These are phyloP conservation scores for Mormyrus iriodes DNA, from an alignment of 2,113 vertebrate genomes.

Conservation along the genomic window DNA sequence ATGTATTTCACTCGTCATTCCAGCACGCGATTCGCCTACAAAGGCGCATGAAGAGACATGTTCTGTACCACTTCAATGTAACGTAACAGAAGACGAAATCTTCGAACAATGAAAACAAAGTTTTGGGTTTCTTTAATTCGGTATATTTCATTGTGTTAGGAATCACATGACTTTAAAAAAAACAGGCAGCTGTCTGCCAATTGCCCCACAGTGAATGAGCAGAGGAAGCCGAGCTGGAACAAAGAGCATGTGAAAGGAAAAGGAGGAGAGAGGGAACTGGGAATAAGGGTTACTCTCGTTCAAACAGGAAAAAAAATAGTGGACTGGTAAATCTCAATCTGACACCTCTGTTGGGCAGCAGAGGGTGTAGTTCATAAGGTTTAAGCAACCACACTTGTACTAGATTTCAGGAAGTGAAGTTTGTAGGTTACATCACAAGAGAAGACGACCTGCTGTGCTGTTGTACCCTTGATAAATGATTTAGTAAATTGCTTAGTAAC, in stretches of 20 bases:
- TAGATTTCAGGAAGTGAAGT: not conserved
- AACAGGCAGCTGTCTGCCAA: not conserved
- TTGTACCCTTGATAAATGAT: constrained; percentile 1
- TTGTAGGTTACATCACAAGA: not conserved
- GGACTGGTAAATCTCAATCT: constrained; percentile 23
- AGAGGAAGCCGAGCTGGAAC: not conserved
- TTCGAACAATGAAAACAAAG: not conserved
- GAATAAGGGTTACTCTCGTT: constrained; percentile 40
- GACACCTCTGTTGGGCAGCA: not conserved
- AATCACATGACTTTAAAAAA: not conserved
- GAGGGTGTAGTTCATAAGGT: not conserved
- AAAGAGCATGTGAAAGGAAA: not conserved
- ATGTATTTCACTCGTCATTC: not conserved
- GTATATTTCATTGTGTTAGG: not conserved
- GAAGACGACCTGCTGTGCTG: not conserved
- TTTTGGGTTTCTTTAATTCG: not conserved
- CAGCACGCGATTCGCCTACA: not conserved
- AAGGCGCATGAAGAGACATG: not conserved
- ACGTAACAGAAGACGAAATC: not conserved
- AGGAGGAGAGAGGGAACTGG: not conserved
- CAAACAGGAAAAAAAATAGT: constrained; percentile 37
- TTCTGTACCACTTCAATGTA: not conserved
- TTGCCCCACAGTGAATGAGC: not conserved
- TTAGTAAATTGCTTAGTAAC: constrained; percentile 2
- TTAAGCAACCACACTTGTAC: not conserved